A percentile compares a stretch with the other conserved stretches of the same genome.
Conservation (phyloP, 53 echinoderm and acorn worm species). For the Patiria pectinifera region DNA sequence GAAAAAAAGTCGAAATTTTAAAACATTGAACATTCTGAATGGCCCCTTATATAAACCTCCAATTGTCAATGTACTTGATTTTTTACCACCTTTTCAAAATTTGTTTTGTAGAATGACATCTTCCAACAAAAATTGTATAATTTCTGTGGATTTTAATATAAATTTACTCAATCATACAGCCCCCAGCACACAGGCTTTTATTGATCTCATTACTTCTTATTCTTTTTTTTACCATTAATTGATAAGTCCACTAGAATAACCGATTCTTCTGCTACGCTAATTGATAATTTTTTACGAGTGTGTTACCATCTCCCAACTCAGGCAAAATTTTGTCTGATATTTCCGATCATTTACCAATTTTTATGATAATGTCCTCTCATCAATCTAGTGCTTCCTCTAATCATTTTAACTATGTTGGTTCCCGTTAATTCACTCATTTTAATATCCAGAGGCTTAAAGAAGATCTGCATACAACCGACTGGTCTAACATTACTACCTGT, state of each 20-base stretch:
- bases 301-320: neutral
- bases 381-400: neutral
- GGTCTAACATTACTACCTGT: neutral
- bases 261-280: too few species aligned
- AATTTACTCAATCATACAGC: neutral
- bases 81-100: too few species aligned
- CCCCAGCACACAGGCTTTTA: too few species aligned
- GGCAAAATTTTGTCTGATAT: slow-evolving; percentile 46
- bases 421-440: neutral
- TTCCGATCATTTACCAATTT: slow-evolving; percentile 50
- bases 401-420: neutral
- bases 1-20: too few species aligned
- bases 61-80: too few species aligned
- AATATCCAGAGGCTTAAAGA: neutral
- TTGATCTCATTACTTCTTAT: too few species aligned
- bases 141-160: neutral
- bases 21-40: too few species aligned
- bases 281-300: too few species aligned
- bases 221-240: too few species aligned
- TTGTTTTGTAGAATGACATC: too few species aligned
- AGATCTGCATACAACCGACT: slow-evolving; percentile 1
- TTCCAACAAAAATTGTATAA: neutral
- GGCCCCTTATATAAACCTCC: neutral
- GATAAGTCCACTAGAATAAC: too few species aligned
- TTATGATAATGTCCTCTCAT: neutral